Conservation (phyloP, 2,797 vertebrate species). For the Antennarius maculatus region DNA sequence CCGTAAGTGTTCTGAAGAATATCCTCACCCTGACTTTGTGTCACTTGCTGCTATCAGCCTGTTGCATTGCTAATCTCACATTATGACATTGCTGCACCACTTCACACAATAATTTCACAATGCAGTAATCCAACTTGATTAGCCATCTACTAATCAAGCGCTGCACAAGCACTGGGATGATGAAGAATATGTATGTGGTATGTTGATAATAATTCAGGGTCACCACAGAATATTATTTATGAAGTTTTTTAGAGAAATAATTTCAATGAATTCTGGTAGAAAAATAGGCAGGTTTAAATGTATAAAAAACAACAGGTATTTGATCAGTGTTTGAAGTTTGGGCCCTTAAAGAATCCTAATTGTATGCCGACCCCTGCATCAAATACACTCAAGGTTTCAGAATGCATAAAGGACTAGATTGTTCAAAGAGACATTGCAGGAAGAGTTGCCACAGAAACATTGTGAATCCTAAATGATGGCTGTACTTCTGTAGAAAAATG, state of each 20-base stretch:
- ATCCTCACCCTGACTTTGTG: constrained; percentile 3
- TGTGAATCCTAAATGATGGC: not conserved
- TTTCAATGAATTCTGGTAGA: not conserved
- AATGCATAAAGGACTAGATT: not conserved
- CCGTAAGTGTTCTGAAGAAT: constrained; percentile 58
- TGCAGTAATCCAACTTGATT: not conserved
- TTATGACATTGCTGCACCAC: constrained; percentile 32
- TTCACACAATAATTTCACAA: constrained; percentile 27
- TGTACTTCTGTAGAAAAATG: not conserved
- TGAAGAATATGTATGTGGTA: not conserved
- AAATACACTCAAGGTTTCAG: not conserved
- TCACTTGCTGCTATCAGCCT: constrained; percentile 21
- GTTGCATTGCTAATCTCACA: constrained; percentile 21
- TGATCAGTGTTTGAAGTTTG: too few species aligned
- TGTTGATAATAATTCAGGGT: not conserved
- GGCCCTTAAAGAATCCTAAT: not conserved
- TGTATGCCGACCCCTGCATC: not conserved
- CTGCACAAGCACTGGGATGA: constrained; percentile 9
- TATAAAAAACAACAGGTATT: too few species aligned
- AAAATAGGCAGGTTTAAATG: not conserved
- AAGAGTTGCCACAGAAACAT: not conserved
- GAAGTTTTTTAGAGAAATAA: not conserved
- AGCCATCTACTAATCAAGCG: constrained; percentile 1
- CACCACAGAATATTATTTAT: not conserved
- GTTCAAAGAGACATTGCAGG: not conserved